Conservation (phyloP, 2,113 vertebrate species). For the Cranoglanis bouderius region DNA sequence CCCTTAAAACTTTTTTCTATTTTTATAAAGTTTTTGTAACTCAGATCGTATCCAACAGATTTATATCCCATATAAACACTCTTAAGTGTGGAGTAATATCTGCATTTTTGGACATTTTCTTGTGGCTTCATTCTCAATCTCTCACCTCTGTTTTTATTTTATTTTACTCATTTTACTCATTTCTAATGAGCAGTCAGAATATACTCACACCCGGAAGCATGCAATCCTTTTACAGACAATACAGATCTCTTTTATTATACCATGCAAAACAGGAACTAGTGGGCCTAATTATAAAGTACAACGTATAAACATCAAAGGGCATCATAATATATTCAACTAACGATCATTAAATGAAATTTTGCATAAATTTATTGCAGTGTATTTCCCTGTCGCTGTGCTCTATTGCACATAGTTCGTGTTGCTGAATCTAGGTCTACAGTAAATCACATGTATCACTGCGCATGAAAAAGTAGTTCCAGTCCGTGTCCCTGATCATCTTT, state of each 20-base stretch:
- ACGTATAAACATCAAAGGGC: not conserved
- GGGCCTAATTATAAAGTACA: not conserved
- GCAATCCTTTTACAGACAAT: not conserved
- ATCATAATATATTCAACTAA: not conserved
- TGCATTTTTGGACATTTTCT: not conserved
- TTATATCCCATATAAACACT: no score
- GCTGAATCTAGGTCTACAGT: not conserved
- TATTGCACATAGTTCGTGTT: not conserved
- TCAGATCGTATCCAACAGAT: not conserved
- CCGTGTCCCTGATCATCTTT: not conserved
- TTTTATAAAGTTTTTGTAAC: not conserved
- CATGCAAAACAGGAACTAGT: not conserved
- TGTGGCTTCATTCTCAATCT: not conserved
- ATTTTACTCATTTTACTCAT: not conserved
- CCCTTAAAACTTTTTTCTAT: constrained; percentile 9
- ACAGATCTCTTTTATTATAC: not conserved
- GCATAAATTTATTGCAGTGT: not conserved
- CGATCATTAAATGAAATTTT: not conserved
- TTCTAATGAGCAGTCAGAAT: not conserved
- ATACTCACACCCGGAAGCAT: not conserved
- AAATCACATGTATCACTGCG: constrained; percentile 34
- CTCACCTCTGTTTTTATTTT: not conserved
- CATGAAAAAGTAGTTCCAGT: constrained; percentile 43
- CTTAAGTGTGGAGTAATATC: not conserved
- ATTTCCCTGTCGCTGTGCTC: not conserved